Evolutionary conservation across 2,797 vertebrate genomes (phyloP).

Genomic region (Mormyrops attenuatus): DNA sequence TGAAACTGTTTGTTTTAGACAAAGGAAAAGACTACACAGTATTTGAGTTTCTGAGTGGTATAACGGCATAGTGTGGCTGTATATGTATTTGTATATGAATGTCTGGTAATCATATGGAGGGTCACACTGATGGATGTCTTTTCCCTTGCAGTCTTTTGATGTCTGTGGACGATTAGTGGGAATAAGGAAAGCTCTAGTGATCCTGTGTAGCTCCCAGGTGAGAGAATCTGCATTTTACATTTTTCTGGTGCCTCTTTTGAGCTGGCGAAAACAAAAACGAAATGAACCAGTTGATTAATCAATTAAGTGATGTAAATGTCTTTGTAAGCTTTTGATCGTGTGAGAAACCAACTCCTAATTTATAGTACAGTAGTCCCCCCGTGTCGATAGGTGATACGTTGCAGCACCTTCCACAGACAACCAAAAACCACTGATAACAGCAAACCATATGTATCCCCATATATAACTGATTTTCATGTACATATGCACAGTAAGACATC

Average conservation of each 20-base stretch:
- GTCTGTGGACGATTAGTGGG: conserved; percentile 85
- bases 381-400: not conserved
- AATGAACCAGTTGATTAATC: not conserved
- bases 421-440: not conserved
- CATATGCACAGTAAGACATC: not conserved
- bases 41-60: not conserved
- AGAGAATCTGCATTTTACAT: conserved; percentile 25
- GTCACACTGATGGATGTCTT: conserved; percentile 14
- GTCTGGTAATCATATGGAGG: not conserved
- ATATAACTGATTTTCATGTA: not conserved
- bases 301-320: not conserved
- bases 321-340: not conserved
- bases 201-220: conserved; percentile 93
- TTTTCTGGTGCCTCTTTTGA: not conserved
- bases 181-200: conserved; percentile 76
- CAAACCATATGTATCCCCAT: not conserved
- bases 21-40: not conserved
- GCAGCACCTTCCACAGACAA: not conserved
- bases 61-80: not conserved
- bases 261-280: not conserved
- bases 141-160: conserved; percentile 82
- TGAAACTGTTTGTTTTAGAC: not conserved
- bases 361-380: not conserved
- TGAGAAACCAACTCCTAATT: not conserved
- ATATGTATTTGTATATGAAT: not conserved